Percentiles rank a stretch among this genome's conserved stretches.
Evolutionary conservation across 2,888 invertebrate genomes (phyloP).

Genomic region (Campoletis raptor): DNA sequence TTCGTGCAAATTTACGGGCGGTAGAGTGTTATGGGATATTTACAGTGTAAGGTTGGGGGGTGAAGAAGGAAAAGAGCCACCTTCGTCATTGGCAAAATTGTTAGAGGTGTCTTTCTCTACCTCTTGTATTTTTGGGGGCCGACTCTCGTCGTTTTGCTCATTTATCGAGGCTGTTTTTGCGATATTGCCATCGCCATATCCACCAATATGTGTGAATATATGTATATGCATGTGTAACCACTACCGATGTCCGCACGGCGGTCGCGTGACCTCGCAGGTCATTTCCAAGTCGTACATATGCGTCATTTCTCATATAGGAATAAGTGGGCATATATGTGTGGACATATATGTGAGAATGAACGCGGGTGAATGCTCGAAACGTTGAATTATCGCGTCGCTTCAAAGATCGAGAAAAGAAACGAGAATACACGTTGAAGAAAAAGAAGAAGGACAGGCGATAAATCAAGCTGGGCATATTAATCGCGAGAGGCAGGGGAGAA

Average conservation of each 20-base stretch:
- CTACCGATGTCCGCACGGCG: slow-evolving; percentile 60
- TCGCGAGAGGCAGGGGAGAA: slow-evolving; percentile 48
- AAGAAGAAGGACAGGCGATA: slow-evolving; percentile 65
- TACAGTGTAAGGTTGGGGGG: slow-evolving; percentile 23
- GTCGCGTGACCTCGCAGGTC: slow-evolving; percentile 65
- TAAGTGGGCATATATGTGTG: neutral
- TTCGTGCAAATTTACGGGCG: slow-evolving; percentile 68
- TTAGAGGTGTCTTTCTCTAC: slow-evolving; percentile 35
- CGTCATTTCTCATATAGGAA: slow-evolving; percentile 38
- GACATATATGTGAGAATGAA: slow-evolving; percentile 6
- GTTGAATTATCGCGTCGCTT: slow-evolving; percentile 72
- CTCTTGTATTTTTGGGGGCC: slow-evolving; percentile 11
- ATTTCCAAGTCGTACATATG: slow-evolving; percentile 40
- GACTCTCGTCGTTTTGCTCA: slow-evolving; percentile 37
- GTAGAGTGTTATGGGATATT: slow-evolving; percentile 30
- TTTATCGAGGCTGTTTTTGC: slow-evolving; percentile 51
- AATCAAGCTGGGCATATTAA: slow-evolving; percentile 68
- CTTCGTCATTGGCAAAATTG: slow-evolving; percentile 65
- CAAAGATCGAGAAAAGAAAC: slow-evolving; percentile 66
- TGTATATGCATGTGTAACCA: slow-evolving; percentile 11
- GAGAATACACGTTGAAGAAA: slow-evolving; percentile 59
- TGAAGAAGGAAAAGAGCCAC: slow-evolving; percentile 24
- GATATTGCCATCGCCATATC: slow-evolving; percentile 20
- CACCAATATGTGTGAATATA: slow-evolving; percentile 13
- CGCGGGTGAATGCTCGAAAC: slow-evolving; percentile 59